These are phyloP conservation scores for Diadromus collaris DNA, from an alignment of 2,888 invertebrate species.

Conservation along the genomic window DNA sequence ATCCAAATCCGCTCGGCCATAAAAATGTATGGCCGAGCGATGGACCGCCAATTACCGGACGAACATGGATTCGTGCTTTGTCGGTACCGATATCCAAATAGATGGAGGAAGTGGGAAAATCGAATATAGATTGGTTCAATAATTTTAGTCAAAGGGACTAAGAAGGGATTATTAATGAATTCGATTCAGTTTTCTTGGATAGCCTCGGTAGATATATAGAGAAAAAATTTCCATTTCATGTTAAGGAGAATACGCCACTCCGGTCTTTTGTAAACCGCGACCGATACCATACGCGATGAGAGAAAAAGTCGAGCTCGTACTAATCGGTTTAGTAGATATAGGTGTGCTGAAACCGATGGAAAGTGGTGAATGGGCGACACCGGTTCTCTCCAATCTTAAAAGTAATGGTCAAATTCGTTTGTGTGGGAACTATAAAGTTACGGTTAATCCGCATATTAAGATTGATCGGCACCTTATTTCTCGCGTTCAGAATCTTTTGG, in stretches of 20 bases:
- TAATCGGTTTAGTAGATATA: constrained; percentile 56
- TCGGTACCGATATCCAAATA: no score
- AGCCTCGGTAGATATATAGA: constrained; percentile 47
- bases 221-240: constrained; percentile 28
- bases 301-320: constrained; percentile 61
- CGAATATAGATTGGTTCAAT: no score
- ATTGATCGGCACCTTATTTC: constrained; percentile 57
- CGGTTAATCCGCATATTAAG: constrained; percentile 44
- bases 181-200: constrained; percentile 43
- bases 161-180: no score
- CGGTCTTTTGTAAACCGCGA: constrained; percentile 52
- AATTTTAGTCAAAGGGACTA: no score
- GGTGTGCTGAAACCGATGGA: constrained; percentile 61
- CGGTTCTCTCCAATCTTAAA: constrained; percentile 66
- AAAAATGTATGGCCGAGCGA: no score
- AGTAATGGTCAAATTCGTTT: constrained; percentile 64
- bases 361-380: constrained; percentile 65
- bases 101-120: no score
- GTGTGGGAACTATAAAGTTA: constrained; percentile 66
- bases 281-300: constrained; percentile 64
- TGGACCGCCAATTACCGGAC: no score
- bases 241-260: constrained; percentile 12
- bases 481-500: constrained; percentile 49
- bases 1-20: constrained; percentile 41
- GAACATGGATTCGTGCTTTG: no score